A percentile compares a stretch with the other conserved stretches of the same genome.
Conservation (phyloP, 2,113 vertebrate genomes). For the Aldabrachelys gigantea region DNA sequence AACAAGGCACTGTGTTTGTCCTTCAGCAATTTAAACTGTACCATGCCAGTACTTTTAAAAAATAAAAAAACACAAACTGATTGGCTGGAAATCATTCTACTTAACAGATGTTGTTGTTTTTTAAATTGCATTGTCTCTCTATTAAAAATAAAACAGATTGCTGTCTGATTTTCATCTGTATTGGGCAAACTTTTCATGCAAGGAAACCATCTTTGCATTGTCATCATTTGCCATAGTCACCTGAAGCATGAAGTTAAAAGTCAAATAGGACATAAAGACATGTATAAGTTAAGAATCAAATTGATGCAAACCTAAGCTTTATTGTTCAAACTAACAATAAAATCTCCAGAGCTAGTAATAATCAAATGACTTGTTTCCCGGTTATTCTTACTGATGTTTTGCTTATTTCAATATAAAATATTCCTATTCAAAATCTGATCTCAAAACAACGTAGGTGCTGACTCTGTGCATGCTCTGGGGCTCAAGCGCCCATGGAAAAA, state of each 20-base stretch:
- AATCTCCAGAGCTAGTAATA: background rate
- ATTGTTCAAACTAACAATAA: background rate
- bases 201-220: background rate
- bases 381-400: background rate
- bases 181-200: background rate
- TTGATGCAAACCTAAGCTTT: background rate
- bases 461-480: too few relatives aligned
- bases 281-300: background rate
- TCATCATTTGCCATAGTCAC: background rate
- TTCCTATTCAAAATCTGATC: background rate
- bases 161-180: background rate
- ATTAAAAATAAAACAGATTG: background rate
- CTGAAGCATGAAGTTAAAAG: conserved; percentile 3
- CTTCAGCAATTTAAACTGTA: background rate
- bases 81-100: conserved; percentile 11
- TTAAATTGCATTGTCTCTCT: background rate
- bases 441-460: background rate
- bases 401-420: background rate
- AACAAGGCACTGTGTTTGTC: conserved; percentile 24
- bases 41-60: background rate
- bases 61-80: background rate
- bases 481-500: too few relatives aligned
- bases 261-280: background rate
- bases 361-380: background rate
- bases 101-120: background rate